Evolutionary conservation across 2,888 invertebrate species (phyloP), one percentile per base, ranked within the genome.

Genomic region (Synanthedon vespiformis): DNA sequence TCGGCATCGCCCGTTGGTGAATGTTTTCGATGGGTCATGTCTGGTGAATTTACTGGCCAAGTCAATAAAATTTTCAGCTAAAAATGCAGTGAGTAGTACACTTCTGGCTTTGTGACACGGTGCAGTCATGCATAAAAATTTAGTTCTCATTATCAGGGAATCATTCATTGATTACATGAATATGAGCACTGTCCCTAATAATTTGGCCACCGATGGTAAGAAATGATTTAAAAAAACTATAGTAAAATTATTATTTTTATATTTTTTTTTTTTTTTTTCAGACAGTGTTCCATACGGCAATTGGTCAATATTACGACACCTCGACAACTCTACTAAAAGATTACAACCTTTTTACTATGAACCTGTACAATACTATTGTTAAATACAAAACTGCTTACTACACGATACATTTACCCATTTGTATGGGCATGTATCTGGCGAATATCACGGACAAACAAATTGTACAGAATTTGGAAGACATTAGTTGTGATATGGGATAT

Each of bases 321-420:
- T 82, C 92, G 41, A 92, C 93, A 54, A 88, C 90, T 0, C 88
- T 80, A 51, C 81, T 80, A 47, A 56, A 63, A 49, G 76, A 80
- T 59, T 80, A 75, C 58, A 72, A 68, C 58, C 77, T 89, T 27
- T 94, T 93, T 77, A 95, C 94, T 1, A 91, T 93, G 90, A 93
- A 94, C 18, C 90, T 91, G 55, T 97, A 97, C 76, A 90, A 92
- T 61, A 88, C 92, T 4, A 95, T 98, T 64, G 94, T 94, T 14
- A 93, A 93, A 60, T 95, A 95, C 77, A 98, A 98, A 85, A 95
- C 97, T 5, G 91, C 94, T 0, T 95, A 93, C 77, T 98, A 98
- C 74, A 92, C 96, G 0, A 96, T 96, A 76, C 92, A 94, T 64
- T 86, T 97, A 60, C 98, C 99, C 0, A 91, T 98, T 10, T 91